Base-by-base conservation (phyloP, 2,888 invertebrate species). In the Liodrosophila aerea region DNA sequence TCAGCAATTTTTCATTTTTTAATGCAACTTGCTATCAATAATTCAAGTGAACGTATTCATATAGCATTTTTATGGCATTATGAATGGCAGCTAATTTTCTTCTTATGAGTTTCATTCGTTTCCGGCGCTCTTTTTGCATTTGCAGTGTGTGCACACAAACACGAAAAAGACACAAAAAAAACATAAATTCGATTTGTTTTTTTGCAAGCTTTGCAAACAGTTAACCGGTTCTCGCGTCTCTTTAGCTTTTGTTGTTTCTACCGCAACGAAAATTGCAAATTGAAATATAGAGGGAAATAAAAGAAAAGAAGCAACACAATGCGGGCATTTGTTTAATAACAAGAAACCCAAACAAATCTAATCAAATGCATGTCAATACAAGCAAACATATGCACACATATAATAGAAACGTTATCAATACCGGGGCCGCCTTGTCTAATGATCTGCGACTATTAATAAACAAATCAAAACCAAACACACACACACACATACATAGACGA, bases 191-290 rank as follows among this genome's bases (percentile, higher is more conserved):
- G 22, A 4, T 36, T 46, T 29, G 39, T 29, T 39, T 43, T 62
- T 71, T 59, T 54, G 72, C 72, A 72, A 72, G 61, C 64, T 70
- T 61, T 74, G 71, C 72, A 74, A 61, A 70, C 58, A 56, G 53
- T 67, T 74, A 82, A 82, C 83, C 80, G 76, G 82, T 82, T 78
- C 64, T 78, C 58, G 60, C 46, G 59, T 61, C 59, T 64, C 47
- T 62, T 39, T 31, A 50, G 64, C 73, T 58, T 62, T 70, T 59
- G 62, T 72, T 62, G 62, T 58, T 61, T 66, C 73, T 73, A 59
- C 41, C 34, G 54, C 60, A 74, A 34, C 53, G 12, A 37, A 34
- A 47, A 50, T 39, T 33, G 30, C n/a, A 52, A 43, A 33, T n/a
- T 30, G 57, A 37, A 53, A 44, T 45, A 53, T 34, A 47, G 44